A percentile compares a stretch with the other conserved stretches of the same genome.
Conservation (phyloP, 2,113 vertebrate genomes). For the Phrynocephalus versicolor region DNA sequence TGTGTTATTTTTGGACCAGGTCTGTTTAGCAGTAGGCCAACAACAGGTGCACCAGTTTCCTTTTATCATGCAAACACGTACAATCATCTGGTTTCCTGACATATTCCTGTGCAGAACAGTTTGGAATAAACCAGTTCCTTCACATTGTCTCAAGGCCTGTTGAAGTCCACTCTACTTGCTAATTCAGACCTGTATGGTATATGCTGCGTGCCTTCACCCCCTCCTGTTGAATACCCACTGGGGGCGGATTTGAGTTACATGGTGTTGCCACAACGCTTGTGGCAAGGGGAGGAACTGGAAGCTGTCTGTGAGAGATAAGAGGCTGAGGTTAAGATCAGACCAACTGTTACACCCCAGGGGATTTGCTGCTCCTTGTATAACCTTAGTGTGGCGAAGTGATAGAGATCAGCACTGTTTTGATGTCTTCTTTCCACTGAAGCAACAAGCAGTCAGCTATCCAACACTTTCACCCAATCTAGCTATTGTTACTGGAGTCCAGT, state of each 20-base stretch:
- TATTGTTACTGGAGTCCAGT: slow-evolving; percentile 6
- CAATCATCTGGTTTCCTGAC: background rate
- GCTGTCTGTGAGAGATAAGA: slow-evolving; percentile 75
- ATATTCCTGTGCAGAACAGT: background rate
- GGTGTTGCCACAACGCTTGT: slow-evolving; percentile 20
- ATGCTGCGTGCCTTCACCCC: background rate
- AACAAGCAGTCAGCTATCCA: slow-evolving; percentile 49
- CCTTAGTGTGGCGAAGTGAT: slow-evolving; percentile 67
- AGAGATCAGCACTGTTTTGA: slow-evolving; percentile 66
- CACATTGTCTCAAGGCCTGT: background rate
- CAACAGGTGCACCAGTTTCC: background rate
- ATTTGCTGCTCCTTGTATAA: slow-evolving; percentile 74
- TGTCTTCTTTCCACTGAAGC: slow-evolving; percentile 57
- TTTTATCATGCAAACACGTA: background rate
- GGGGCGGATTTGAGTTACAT: background rate
- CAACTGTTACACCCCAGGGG: slow-evolving; percentile 65
- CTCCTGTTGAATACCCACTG: background rate
- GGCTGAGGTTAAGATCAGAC: slow-evolving; percentile 70
- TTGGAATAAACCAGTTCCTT: background rate
- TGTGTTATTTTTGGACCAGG: too few relatives aligned
- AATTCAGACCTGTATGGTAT: background rate
- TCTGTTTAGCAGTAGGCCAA: too few relatives aligned
- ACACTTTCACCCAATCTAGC: slow-evolving; percentile 10
- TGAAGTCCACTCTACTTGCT: too few relatives aligned
- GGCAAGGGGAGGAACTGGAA: slow-evolving; percentile 68